phyloP scores from a whole-genome alignment of 2,797 vertebrate species.

The Myotis pilosus region DNA sequence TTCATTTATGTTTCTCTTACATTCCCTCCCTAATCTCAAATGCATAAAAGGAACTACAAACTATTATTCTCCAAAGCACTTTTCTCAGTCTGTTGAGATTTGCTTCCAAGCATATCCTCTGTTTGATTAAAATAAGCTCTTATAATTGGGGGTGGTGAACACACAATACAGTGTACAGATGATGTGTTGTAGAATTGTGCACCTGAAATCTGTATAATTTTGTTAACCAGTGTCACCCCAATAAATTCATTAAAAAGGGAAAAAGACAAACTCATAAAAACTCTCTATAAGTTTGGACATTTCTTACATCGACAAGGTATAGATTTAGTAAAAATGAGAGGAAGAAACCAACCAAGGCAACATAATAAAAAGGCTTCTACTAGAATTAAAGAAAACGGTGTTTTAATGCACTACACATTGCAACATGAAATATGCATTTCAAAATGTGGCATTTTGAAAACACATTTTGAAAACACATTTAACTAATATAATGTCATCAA shows the following conservation, averaged over 20 bases:
- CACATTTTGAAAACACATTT: not conserved
- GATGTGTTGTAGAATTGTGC: not conserved
- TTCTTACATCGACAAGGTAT: not conserved
- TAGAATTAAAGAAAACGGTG: not conserved
- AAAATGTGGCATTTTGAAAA: no score
- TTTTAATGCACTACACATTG: not conserved
- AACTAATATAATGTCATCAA: not conserved
- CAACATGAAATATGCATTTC: not conserved
- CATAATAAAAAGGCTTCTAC: not conserved
- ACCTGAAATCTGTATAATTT: not conserved
- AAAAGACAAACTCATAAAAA: not conserved
- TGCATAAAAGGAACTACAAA: not conserved
- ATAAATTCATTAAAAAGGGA: not conserved
- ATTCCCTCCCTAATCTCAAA: not conserved
- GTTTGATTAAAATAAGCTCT: not conserved
- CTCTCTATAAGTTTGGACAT: not conserved
- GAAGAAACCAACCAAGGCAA: not conserved
- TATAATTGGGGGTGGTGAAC: not conserved
- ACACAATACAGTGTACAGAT: not conserved
- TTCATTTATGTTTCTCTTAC: not conserved
- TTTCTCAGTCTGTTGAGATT: not conserved
- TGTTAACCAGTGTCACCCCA: not conserved
- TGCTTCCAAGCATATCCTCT: not conserved
- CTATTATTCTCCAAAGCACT: not conserved
- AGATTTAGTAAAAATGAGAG: constrained; percentile 31